phyloP scores from a whole-genome alignment of 2,888 invertebrate species.

The Rhagium mordax region DNA sequence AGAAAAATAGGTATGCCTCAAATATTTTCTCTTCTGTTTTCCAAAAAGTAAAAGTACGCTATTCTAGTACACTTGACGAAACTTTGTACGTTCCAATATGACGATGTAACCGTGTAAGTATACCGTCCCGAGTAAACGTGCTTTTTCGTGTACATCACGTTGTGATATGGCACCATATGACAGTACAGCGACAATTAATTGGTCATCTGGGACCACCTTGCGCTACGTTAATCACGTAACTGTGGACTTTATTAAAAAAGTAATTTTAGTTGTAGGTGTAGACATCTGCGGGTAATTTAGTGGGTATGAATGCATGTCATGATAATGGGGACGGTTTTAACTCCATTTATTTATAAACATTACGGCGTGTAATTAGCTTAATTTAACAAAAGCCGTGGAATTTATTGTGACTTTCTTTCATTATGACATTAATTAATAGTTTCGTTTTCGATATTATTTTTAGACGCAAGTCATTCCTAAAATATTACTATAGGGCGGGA shows the following conservation, averaged over 20 bases:
- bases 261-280: background rate
- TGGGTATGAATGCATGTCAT: background rate
- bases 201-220: background rate
- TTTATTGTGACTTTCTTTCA: background rate
- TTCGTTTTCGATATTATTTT: background rate
- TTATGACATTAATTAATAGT: background rate
- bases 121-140: background rate
- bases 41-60: no score
- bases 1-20: no score
- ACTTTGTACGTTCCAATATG: no score
- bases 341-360: background rate
- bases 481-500: no score
- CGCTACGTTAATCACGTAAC: background rate
- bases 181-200: background rate
- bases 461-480: background rate
- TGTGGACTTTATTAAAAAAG: background rate
- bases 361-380: background rate
- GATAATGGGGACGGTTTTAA: background rate
- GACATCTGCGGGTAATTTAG: background rate
- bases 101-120: background rate
- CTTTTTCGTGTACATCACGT: background rate
- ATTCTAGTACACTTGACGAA: no score
- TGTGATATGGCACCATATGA: background rate
- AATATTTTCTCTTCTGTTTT: no score
- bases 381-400: background rate